phyloP scores from a whole-genome alignment of 2,888 invertebrate species.

The Habrosyne pyritoides region DNA sequence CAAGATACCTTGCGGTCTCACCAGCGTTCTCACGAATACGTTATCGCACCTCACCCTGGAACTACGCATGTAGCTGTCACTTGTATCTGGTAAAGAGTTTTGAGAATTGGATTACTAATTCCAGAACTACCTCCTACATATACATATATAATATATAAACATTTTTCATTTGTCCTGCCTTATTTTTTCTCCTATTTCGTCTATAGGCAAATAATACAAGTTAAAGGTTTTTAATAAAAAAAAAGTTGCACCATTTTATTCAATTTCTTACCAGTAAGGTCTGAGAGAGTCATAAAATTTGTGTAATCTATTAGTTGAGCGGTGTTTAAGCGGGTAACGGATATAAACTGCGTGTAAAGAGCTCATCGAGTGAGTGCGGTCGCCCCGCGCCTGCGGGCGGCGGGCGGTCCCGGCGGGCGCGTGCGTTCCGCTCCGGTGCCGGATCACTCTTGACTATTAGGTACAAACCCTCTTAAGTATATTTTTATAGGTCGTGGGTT shows the following conservation, averaged over 20 bases:
- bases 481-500: not conserved
- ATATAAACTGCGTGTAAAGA: not conserved
- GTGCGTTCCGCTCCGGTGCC: not conserved
- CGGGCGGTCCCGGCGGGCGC: not conserved
- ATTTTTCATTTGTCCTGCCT: no score
- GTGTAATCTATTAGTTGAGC: not conserved
- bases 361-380: not conserved
- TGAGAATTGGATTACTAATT: no score
- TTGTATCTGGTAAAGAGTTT: no score
- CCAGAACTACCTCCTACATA: no score
- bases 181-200: no score
- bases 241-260: not conserved
- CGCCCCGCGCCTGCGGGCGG: not conserved
- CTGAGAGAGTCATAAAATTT: not conserved
- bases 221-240: no score
- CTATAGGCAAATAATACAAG: no score
- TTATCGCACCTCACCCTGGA: no score
- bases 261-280: not conserved
- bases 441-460: not conserved
- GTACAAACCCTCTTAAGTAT: not conserved
- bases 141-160: no score
- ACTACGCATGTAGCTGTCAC: no score
- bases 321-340: constrained; percentile 1
- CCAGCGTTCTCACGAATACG: no score
- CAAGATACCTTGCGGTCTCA: no score